Conservation (phyloP, 1,140 invertebrate species). For the Tachypleus tridentatus region DNA sequence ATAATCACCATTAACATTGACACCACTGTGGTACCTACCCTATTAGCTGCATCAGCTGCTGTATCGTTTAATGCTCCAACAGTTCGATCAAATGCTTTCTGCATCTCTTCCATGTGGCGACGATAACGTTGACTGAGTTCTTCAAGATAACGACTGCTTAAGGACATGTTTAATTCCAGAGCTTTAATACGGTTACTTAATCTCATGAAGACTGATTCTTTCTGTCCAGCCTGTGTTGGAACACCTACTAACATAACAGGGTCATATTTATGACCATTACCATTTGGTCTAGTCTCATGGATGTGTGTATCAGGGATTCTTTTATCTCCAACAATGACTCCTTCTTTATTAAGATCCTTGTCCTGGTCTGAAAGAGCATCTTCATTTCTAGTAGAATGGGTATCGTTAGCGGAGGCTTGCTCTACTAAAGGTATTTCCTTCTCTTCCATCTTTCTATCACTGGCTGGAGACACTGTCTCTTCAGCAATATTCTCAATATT, state of each 20-base stretch:
- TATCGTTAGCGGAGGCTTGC: too few relatives aligned
- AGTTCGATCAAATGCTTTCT: constrained; percentile 68
- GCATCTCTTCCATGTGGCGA: constrained; percentile 91
- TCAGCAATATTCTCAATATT: too few relatives aligned
- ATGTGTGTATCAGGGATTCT: too few relatives aligned
- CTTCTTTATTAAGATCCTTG: too few relatives aligned
- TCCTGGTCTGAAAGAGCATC: too few relatives aligned
- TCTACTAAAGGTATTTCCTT: too few relatives aligned
- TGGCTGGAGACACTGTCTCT: too few relatives aligned
- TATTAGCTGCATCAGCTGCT: constrained; percentile 42
- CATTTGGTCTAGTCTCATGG: too few relatives aligned
- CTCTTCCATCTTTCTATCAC: too few relatives aligned
- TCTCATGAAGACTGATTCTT: constrained; percentile 89
- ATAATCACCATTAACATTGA: too few relatives aligned
- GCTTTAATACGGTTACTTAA: constrained; percentile 91
- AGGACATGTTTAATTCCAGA: constrained; percentile 88
- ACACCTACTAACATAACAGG: constrained; percentile 6
- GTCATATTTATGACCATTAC: constrained; percentile 8
- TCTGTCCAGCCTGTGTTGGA: constrained; percentile 44
- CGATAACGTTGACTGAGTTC: constrained; percentile 88
- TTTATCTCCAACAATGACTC: too few relatives aligned
- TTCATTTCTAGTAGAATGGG: too few relatives aligned
- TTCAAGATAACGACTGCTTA: constrained; percentile 89
- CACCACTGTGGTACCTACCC: constrained; percentile 38
- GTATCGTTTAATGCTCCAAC: constrained; percentile 59